Evolutionary conservation across 2,888 invertebrate genomes (phyloP), one percentile per base, ranked within the genome.

Genomic region (Fabriciana adippe): DNA sequence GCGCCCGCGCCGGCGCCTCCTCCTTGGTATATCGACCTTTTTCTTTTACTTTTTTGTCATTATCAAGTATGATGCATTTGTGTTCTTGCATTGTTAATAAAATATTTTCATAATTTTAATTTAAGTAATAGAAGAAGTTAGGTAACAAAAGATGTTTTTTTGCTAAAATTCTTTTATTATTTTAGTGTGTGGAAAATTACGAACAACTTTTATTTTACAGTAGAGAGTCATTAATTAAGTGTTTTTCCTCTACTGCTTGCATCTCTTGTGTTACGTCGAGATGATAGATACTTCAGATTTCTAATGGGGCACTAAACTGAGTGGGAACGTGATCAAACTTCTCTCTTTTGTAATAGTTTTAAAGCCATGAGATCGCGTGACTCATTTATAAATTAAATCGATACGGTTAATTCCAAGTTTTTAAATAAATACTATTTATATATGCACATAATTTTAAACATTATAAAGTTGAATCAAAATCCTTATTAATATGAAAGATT

Each of bases 21-120:
- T 67, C 71, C 74, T 75, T 75, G 35, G 80, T 79, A 74, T 82
- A 79, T 82, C 86, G 85, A 83, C 81, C 83, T 81, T 81, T 82
- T 80, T 79, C 79, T 83, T 79, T 78, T 77, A 74, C 75, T 75
- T 78, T 75, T 78, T 75, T 74, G 18, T 61, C 41, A 51, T 68
- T 68, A 71, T 69, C 61, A 55, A 67, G 66, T 67, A 66, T 68
- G 68, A 72, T 69, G 71, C 68, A 55, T 64, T 71, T 62, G 71
- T 72, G 69, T 73, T 70, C 68, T 70, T 74, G 70, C 64, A 21
- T 60, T 66, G 61, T 62, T 75, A 74, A 74, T 73, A 71, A 75
- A 77, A 74, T 75, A 68, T 60, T 64, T 15, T 57, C 21, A 21
- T 45, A n/a, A 31, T 13, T 48, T 31, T 59, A 59, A 14, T n/a